These are phyloP conservation scores for Dryobotodes eremita DNA, from an alignment of 2,888 invertebrate species.

Conservation along the genomic window DNA sequence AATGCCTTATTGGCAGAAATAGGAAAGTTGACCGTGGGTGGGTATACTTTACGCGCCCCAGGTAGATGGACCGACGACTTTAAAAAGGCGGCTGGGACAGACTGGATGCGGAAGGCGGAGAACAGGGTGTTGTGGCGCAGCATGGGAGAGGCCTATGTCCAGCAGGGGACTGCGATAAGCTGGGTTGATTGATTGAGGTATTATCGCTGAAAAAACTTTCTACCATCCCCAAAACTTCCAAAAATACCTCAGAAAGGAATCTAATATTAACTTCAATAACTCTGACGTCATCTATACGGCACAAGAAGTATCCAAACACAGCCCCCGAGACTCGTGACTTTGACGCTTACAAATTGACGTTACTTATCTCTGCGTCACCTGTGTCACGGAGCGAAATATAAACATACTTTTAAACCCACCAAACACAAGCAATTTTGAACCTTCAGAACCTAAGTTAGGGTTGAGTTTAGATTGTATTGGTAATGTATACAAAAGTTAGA, in stretches of 20 bases:
- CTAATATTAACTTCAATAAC: slow-evolving; percentile 54
- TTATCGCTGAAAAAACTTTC: background rate
- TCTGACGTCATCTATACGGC: slow-evolving; percentile 43
- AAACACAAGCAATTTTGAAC: slow-evolving; percentile 18
- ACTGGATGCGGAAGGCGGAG: too few relatives aligned
- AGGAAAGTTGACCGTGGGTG: too few relatives aligned
- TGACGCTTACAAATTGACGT: slow-evolving; percentile 83
- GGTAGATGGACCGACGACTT: too few relatives aligned
- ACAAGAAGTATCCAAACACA: slow-evolving; percentile 60
- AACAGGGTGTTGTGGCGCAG: too few relatives aligned
- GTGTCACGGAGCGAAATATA: slow-evolving; percentile 59
- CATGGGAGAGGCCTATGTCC: too few relatives aligned
- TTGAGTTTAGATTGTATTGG: background rate
- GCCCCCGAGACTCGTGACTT: slow-evolving; percentile 68
- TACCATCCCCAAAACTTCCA: too few relatives aligned
- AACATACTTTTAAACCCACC: slow-evolving; percentile 60
- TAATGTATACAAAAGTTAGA: slow-evolving; percentile 40
- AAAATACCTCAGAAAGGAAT: slow-evolving; percentile 30
- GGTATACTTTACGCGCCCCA: too few relatives aligned
- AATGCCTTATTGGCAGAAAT: too few relatives aligned
- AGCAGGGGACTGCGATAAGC: too few relatives aligned
- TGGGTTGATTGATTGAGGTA: too few relatives aligned
- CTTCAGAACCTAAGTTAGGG: accelerated
- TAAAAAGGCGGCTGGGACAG: too few relatives aligned
- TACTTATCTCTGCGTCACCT: slow-evolving; percentile 79